These are phyloP conservation scores for Protaetia brevitarsis DNA, from an alignment of 1,140 invertebrate species.

Conservation along the genomic window DNA sequence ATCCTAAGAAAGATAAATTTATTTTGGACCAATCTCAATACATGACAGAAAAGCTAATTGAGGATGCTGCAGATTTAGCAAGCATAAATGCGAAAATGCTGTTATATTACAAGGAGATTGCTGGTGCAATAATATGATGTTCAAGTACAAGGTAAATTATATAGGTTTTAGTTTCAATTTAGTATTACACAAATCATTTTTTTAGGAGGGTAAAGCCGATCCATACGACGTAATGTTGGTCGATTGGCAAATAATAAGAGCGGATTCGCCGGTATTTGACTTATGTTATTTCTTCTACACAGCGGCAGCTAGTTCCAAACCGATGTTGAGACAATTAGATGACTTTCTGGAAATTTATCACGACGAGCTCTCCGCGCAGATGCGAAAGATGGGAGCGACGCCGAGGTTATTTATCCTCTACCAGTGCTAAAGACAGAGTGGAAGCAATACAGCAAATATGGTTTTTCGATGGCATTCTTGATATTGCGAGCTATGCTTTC, in stretches of 20 bases:
- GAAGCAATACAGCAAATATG: neutral
- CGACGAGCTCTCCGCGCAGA: constrained; percentile 47
- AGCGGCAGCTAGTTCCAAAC: constrained; percentile 44
- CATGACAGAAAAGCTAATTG: neutral
- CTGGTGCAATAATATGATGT: constrained; percentile 59
- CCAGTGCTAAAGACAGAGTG: neutral
- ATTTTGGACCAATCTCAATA: neutral
- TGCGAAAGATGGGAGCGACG: constrained; percentile 47
- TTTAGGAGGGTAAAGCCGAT: neutral
- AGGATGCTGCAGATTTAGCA: neutral
- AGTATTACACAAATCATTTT: neutral
- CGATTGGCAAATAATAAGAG: constrained; percentile 56
- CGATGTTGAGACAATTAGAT: constrained; percentile 50
- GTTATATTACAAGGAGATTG: constrained; percentile 56
- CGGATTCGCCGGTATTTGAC: constrained; percentile 56
- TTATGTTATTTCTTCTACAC: constrained; percentile 56
- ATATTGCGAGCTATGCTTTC: neutral
- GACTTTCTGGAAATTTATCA: constrained; percentile 56
- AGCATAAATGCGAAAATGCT: constrained; percentile 24
- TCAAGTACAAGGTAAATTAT: constrained; percentile 49
- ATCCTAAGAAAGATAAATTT: constrained; percentile 3
- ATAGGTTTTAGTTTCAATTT: neutral
- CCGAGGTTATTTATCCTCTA: constrained; percentile 50
- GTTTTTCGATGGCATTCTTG: neutral
- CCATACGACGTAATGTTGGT: constrained; percentile 49